Evolutionary conservation across 2,797 vertebrate species (phyloP).

Genomic region (Rallus crepitans): DNA sequence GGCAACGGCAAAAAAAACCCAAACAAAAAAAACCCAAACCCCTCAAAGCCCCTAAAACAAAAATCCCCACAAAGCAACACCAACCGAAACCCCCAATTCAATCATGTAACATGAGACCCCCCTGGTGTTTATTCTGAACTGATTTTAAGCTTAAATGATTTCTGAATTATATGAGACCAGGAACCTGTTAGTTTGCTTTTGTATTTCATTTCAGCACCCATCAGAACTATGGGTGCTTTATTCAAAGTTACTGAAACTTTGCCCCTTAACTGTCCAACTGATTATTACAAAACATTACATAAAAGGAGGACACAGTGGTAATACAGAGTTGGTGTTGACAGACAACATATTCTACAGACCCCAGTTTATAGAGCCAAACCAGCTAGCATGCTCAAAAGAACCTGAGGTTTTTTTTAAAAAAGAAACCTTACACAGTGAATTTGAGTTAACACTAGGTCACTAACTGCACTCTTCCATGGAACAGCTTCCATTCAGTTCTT

Average conservation of each 20-base stretch:
- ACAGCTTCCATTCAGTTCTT: neutral
- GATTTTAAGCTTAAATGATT: neutral
- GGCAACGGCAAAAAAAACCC: neutral
- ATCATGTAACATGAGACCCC: neutral
- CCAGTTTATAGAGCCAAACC: neutral
- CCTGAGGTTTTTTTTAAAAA: neutral
- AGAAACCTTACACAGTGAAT: neutral
- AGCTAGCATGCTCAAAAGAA: neutral
- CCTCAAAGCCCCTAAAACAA: too few relatives aligned
- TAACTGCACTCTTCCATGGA: neutral
- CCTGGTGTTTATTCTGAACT: neutral
- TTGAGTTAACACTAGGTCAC: neutral
- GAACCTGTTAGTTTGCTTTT: neutral
- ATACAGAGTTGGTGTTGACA: neutral
- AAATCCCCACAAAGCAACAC: too few relatives aligned
- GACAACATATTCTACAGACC: neutral
- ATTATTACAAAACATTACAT: neutral
- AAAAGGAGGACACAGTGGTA: neutral
- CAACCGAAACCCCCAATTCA: neutral
- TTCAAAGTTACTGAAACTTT: neutral
- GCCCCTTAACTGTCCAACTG: neutral
- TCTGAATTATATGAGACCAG: neutral
- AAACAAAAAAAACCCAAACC: neutral
- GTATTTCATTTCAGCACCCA: neutral
- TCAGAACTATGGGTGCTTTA: neutral